Base-by-base conservation (phyloP, 2,113 vertebrate genomes). In the Varanus salvator region DNA sequence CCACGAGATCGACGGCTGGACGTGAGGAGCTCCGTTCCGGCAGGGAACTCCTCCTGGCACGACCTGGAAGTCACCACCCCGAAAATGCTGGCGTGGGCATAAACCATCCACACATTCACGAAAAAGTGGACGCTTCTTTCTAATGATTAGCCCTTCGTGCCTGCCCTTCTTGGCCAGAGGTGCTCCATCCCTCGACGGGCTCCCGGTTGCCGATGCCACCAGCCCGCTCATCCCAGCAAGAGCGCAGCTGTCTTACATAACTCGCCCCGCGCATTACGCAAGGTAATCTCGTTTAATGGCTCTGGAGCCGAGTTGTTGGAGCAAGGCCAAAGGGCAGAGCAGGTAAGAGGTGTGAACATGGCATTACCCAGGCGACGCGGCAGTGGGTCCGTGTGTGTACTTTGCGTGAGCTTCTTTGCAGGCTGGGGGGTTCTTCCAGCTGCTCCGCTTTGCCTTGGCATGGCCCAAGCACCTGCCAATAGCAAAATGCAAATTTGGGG, bases 281-380 rank as follows among this genome's bases (percentile, higher is more conserved):
- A 19, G 29, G 14, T 54, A 88, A 27, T 57, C 29, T 60, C 0
- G 0, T 85, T 23, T 14, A 50, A 48, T 25, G 25, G 21, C 64
- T 27, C 64, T 38, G 29, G n/a, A 1, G 54, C 7, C 7, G 54
- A 12, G 34, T 8, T 27, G 38, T 87, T 77, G 44, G 52, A 38
- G 12, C 1, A 60, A n/a, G 71, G 11, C 19, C 31, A 19, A 34
- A 86, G 60, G 44, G 3, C 85, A 77, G 86, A 12, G 54, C 74
- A 9, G 52, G 71, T 31, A 77, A 64, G 75, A 50, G 78, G n/a
- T 85, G 57, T 75, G 15, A 85, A 0, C 66, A 2, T 3, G 17
- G 19, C 8, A 74, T 72, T 23, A 52, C 34, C 27, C 66, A 0
- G 6, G 2, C 23, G 14, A 82, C 8, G 60, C 31, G 78, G 31